Evolutionary conservation across 2,888 invertebrate genomes (phyloP).

Genomic region (Drosophila maculinotata): DNA sequence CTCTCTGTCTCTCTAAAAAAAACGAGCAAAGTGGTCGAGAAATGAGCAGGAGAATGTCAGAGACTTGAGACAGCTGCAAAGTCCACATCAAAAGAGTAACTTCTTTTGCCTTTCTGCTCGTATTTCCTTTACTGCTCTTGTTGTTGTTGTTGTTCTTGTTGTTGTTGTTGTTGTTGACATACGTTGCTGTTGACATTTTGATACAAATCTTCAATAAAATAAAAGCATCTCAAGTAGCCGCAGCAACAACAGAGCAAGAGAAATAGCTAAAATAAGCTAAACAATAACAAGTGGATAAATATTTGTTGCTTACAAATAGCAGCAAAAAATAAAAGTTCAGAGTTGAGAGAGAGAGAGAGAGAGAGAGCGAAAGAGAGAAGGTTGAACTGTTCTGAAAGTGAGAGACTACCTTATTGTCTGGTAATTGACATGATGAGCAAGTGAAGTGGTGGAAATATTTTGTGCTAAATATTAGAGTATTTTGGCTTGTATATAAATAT

Average conservation of each 20-base stretch:
- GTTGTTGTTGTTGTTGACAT: constrained; percentile 56
- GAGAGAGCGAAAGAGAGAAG: no score
- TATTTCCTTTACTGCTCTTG: constrained; percentile 16
- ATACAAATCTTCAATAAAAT: constrained; percentile 78
- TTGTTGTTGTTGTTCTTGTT: constrained; percentile 49
- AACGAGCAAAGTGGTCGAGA: background rate
- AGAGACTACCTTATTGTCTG: constrained; percentile 18
- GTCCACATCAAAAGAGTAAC: constrained; percentile 65
- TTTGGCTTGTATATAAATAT: no score
- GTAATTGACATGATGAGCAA: constrained; percentile 21
- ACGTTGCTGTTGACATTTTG: constrained; percentile 75
- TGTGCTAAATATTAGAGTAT: no score
- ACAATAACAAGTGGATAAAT: constrained; percentile 23
- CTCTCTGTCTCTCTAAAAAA: no score
- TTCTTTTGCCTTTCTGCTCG: constrained; percentile 31
- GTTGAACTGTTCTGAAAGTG: no score
- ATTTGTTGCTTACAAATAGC: constrained; percentile 7
- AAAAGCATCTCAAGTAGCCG: constrained; percentile 70
- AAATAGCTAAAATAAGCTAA: constrained; percentile 34
- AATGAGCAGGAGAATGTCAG: constrained; percentile 22
- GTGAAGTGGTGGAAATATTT: no score
- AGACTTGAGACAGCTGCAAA: constrained; percentile 64
- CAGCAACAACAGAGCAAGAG: constrained; percentile 29
- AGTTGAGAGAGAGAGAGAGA: no score
- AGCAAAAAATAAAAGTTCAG: background rate